These are phyloP conservation scores for Penaeus japonicus DNA, from an alignment of 1,140 invertebrate species.

Conservation along the genomic window DNA sequence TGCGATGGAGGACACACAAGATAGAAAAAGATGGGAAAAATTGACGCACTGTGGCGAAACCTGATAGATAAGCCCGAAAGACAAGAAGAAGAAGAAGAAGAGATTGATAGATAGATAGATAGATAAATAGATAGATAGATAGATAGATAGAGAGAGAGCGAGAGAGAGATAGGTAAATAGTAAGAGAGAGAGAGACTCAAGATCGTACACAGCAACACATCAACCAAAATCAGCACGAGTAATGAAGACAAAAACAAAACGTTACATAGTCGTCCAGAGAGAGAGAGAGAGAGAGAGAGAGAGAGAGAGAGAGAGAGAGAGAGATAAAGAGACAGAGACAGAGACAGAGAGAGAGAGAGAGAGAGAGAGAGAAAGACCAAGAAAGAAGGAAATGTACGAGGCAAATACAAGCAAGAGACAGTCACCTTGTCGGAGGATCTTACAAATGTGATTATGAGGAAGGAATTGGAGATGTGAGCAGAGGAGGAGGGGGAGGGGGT, in stretches of 20 bases:
- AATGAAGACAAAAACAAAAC: not conserved
- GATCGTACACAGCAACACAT: not conserved
- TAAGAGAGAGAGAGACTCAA: not conserved
- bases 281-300: not conserved
- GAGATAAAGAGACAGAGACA: not conserved
- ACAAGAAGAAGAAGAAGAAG: too few species aligned
- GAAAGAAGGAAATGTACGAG: too few species aligned
- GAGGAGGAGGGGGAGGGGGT: not conserved
- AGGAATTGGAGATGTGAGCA: not conserved
- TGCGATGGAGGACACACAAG: too few species aligned
- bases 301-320: not conserved
- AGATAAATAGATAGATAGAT: not conserved
- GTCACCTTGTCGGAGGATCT: too few species aligned
- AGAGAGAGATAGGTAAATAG: conserved; percentile 1
- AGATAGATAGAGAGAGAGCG: not conserved
- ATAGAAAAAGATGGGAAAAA: too few species aligned
- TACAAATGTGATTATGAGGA: too few species aligned
- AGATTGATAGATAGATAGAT: not conserved
- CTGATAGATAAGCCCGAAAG: too few species aligned
- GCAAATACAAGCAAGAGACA: too few species aligned
- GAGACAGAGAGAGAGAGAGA: not conserved
- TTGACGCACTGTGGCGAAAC: too few species aligned
- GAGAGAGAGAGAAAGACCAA: not conserved
- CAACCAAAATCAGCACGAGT: too few species aligned
- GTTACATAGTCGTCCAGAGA: not conserved